Evolutionary conservation across 1,140 invertebrate species (phyloP).

Genomic region (Cydia amplana): DNA sequence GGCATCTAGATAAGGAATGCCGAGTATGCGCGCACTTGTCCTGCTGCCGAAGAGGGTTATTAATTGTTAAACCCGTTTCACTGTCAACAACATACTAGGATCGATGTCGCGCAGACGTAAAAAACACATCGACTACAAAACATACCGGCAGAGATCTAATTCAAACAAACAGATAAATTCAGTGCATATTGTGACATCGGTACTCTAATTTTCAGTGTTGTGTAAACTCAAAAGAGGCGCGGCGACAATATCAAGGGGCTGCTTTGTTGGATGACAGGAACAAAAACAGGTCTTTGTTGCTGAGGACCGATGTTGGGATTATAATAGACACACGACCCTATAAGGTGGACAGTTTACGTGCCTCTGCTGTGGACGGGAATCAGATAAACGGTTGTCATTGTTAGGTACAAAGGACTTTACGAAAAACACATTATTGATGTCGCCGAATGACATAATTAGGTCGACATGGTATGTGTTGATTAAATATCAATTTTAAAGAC

Average conservation of each 20-base stretch:
- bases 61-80: slow-evolving; percentile 76
- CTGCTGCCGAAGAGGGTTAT: slow-evolving; percentile 63
- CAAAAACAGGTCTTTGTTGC: slow-evolving; percentile 42
- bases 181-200: slow-evolving; percentile 65
- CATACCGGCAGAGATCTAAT: slow-evolving; percentile 63
- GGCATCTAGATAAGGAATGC: slow-evolving; percentile 45
- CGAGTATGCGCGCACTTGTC: slow-evolving; percentile 59
- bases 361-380: slow-evolving; percentile 31
- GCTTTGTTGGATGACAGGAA: slow-evolving; percentile 41
- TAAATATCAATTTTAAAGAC: background rate
- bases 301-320: slow-evolving; percentile 55
- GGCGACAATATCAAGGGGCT: slow-evolving; percentile 60
- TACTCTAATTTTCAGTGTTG: slow-evolving; percentile 76
- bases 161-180: slow-evolving; percentile 59
- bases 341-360: slow-evolving; percentile 56
- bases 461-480: background rate
- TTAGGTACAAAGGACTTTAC: slow-evolving; percentile 23
- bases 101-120: slow-evolving; percentile 56
- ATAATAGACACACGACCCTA: slow-evolving; percentile 54
- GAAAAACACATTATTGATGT: slow-evolving; percentile 9
- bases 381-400: slow-evolving; percentile 26
- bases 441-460: slow-evolving; percentile 21
- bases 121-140: slow-evolving; percentile 60
- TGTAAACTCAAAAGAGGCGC: slow-evolving; percentile 74
- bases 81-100: slow-evolving; percentile 72